Conservation (phyloP, 2,888 invertebrate species). For the Cryptocephalus primarius region DNA sequence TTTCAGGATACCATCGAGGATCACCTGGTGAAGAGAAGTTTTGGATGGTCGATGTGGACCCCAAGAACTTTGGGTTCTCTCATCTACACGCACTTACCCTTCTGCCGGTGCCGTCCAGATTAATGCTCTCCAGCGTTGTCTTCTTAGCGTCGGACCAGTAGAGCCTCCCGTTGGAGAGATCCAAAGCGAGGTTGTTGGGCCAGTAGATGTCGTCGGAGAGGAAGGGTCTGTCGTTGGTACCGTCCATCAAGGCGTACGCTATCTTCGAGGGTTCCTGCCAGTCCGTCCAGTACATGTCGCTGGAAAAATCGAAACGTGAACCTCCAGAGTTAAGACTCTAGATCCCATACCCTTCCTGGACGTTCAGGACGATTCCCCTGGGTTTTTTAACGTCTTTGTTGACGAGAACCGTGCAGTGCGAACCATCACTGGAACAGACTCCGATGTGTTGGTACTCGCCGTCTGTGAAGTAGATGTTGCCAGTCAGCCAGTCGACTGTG, state of each 20-base stretch:
- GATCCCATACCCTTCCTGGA: conserved; percentile 47
- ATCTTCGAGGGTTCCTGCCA: conserved; percentile 69
- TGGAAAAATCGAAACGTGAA: conserved; percentile 31
- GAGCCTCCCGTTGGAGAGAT: conserved; percentile 63
- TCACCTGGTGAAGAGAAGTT: conserved; percentile 20
- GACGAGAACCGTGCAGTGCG: conserved; percentile 52
- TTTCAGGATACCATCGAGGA: conserved; percentile 51
- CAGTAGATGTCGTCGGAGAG: conserved; percentile 55
- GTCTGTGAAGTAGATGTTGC: conserved; percentile 76
- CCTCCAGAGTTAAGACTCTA: neutral
- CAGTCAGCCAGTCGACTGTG: conserved; percentile 66
- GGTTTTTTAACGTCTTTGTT: conserved; percentile 53
- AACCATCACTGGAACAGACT: conserved; percentile 60
- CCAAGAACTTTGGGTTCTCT: neutral
- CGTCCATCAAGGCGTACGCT: conserved; percentile 78
- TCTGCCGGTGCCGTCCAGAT: conserved; percentile 54
- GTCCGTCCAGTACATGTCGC: conserved; percentile 86
- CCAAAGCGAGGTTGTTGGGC: conserved; percentile 81
- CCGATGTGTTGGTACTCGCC: conserved; percentile 57
- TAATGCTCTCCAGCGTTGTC: conserved; percentile 52
- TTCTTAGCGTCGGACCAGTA: conserved; percentile 83
- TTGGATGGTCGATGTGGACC: neutral
- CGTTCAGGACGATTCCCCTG: conserved; percentile 58
- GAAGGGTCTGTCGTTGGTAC: conserved; percentile 48
- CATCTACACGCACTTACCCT: conserved; percentile 40